Base-by-base conservation (phyloP, 2,797 vertebrate genomes). In the Poeciliopsis gracilis region DNA sequence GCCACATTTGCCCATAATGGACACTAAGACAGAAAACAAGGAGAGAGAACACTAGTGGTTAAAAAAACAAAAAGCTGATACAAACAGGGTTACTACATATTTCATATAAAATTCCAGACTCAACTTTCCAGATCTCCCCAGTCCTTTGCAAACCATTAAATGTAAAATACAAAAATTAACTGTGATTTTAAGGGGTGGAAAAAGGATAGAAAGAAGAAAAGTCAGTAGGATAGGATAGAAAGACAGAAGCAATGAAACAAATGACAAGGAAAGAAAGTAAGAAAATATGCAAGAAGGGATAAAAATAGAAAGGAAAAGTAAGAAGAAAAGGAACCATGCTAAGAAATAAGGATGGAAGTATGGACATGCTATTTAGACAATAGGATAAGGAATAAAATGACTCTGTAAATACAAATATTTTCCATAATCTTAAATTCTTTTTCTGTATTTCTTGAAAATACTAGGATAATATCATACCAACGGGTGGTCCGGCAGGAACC, bases 401-500 rank as follows among this genome's bases (percentile, higher is more conserved):
- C 6, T 66, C 63, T 41, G 10, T 23, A 69, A 69, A 41, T 25
- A 69, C 66, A 43, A 69, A 69, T 66, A 43, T 7, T 69, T 69
- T 13, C 20, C 10, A 11, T 11, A 38, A 9, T 23, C 18, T 33
- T 36, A 38, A 43, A 25, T 69, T n/a, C 5, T 43, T 45, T n/a
- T 45, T 69, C 66, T 43, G 7, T 43, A 3, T 25, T 69, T n/a
- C 6, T 67, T 8, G 16, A 36, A 63, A 36, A 63, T 36, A 63
- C 59, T 18, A 33, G 2, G 41, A 38, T 67, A 23, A 23, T 3
- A 23, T 95, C 98, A n/a, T 96, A 99, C 98, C 97, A 49, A 99
- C 97, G 15, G 97, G 95, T 15, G 97, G 97, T 23, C 98, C 98
- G 0, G 98, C 96, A 4, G 98, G 98, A 28, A 99, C 98, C 6